Conservation (phyloP, 1,140 invertebrate genomes). For the Heliconius eleuchia region DNA sequence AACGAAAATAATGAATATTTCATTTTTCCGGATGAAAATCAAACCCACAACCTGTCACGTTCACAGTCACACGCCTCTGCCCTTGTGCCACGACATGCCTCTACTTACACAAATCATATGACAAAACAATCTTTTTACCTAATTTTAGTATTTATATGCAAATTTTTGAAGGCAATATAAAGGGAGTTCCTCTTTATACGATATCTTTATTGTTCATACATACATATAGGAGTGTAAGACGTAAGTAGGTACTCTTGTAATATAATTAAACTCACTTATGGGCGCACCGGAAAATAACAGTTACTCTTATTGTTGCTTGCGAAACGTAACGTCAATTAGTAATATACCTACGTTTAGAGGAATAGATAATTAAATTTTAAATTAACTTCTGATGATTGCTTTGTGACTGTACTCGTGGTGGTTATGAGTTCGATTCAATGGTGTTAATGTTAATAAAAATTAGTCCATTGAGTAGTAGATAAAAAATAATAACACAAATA, state of each 20-base stretch:
- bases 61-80: no score
- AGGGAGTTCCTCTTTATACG: background rate
- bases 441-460: no score
- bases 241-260: background rate
- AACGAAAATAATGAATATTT: no score
- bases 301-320: conserved; percentile 3
- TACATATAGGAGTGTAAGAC: background rate
- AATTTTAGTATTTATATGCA: background rate
- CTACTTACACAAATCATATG: no score
- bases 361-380: background rate
- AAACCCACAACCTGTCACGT: no score
- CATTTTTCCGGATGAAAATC: no score
- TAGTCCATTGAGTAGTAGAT: no score
- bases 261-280: conserved; percentile 15
- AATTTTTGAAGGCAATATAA: background rate
- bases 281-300: conserved; percentile 9
- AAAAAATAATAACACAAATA: no score
- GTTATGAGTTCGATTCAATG: background rate
- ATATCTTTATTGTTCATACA: background rate
- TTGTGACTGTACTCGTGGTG: background rate
- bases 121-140: background rate
- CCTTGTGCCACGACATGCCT: no score
- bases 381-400: background rate
- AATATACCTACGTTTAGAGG: background rate
- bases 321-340: background rate